Evolutionary conservation across 2,797 vertebrate species (phyloP).

Genomic region (Aulostomus chinensis): DNA sequence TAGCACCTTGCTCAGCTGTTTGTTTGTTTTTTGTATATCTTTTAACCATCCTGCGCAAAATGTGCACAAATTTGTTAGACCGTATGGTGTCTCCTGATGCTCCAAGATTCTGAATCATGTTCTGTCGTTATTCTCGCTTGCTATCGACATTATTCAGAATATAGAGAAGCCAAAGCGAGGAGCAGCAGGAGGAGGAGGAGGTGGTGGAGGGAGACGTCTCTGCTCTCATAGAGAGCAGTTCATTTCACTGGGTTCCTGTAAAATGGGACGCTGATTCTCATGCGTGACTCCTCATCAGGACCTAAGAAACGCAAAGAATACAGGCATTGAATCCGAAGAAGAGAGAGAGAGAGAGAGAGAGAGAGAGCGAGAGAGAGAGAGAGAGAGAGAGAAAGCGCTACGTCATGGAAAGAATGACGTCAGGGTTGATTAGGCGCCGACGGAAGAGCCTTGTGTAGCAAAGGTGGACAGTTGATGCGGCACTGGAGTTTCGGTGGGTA

Average conservation of each 20-base stretch:
- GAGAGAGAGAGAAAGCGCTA: conserved; percentile 67
- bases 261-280: conserved; percentile 6
- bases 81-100: neutral
- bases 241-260: conserved; percentile 20
- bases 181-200: neutral
- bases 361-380: conserved; percentile 55
- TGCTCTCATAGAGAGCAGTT: conserved; percentile 14
- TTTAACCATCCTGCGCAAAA: neutral
- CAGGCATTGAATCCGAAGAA: conserved; percentile 63
- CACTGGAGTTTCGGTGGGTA: conserved; percentile 19
- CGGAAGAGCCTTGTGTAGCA: conserved; percentile 71
- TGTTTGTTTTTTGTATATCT: no score
- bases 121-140: no score
- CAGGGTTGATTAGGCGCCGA: conserved; percentile 81
- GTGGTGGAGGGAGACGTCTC: neutral
- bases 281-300: conserved; percentile 23
- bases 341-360: no score
- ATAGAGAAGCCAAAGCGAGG: no score
- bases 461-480: conserved; percentile 57
- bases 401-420: conserved; percentile 90
- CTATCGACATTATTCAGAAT: no score
- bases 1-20: neutral
- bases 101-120: neutral
- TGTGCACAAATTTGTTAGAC: neutral
- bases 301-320: conserved; percentile 63